These are phyloP conservation scores for Pediacus dermestoides DNA, from an alignment of 2,888 invertebrate genomes.

Conservation along the genomic window DNA sequence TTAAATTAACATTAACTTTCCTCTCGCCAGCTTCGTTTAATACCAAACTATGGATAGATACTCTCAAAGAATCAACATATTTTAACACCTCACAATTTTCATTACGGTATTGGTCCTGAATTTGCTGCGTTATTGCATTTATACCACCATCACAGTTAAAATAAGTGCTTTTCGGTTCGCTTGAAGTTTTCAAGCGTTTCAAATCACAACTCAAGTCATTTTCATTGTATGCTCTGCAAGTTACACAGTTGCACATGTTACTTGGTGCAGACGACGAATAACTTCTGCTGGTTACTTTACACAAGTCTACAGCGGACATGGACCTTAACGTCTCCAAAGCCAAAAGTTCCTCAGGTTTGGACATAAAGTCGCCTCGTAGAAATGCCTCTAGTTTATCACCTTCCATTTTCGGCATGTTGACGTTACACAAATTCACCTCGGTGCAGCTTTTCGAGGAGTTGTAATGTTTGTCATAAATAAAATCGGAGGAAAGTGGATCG, in stretches of 20 bases:
- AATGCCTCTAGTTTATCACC: conserved; percentile 39
- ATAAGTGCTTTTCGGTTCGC: conserved; percentile 5
- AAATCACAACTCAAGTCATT: conserved; percentile 33
- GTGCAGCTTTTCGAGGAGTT: conserved; percentile 19
- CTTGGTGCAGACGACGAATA: conserved; percentile 22
- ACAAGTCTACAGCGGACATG: conserved; percentile 45
- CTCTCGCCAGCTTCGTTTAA: conserved; percentile 50
- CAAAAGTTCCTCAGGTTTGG: conserved; percentile 44
- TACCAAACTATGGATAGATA: conserved; percentile 47
- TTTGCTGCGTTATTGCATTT: conserved; percentile 23
- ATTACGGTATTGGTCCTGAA: conserved; percentile 23
- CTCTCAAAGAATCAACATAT: conserved; percentile 49
- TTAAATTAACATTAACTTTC: too few relatives aligned
- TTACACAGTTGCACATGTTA: conserved; percentile 38
- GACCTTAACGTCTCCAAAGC: conserved; percentile 48
- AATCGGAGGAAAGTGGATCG: conserved; percentile 42
- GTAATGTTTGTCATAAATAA: conserved; percentile 27
- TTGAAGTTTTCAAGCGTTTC: conserved; percentile 16
- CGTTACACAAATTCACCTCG: conserved; percentile 2
- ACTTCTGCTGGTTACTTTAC: conserved; percentile 38
- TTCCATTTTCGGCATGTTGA: conserved; percentile 20
- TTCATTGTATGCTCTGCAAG: conserved; percentile 40
- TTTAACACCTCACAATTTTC: conserved; percentile 28
- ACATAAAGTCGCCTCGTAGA: conserved; percentile 48
- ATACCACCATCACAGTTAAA: not conserved